Conservation (phyloP, 2,888 invertebrate species). For the Eupithecia insigniata region DNA sequence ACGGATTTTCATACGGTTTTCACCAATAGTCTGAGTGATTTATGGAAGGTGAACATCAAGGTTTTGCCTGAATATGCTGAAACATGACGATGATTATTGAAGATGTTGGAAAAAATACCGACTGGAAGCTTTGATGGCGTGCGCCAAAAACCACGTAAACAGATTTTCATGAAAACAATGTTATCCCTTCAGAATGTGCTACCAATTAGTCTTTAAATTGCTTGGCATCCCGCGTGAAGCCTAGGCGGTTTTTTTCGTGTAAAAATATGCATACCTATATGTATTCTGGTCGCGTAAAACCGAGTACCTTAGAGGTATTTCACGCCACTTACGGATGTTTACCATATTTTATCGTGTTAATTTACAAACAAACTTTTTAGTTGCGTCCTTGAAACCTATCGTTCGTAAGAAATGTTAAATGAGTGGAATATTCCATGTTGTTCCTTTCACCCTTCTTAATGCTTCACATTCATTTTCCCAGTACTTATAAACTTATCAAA, state of each 20-base stretch:
- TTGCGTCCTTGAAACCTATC: background rate
- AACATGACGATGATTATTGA: background rate
- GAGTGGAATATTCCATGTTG: background rate
- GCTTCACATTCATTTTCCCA: background rate
- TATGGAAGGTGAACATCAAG: background rate
- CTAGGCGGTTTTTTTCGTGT: background rate
- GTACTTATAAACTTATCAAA: too few relatives aligned
- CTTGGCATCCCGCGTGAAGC: background rate
- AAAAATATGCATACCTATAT: background rate
- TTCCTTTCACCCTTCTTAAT: background rate
- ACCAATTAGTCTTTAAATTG: background rate
- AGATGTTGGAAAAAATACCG: background rate
- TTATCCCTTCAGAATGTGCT: background rate
- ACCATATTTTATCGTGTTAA: background rate
- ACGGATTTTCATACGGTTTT: background rate
- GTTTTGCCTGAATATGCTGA: background rate
- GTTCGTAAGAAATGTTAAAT: background rate
- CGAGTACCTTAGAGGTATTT: background rate
- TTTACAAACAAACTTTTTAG: background rate
- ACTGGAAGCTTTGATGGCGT: background rate
- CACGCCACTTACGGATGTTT: background rate
- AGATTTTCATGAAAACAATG: background rate
- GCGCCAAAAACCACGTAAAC: background rate
- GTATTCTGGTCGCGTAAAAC: background rate
- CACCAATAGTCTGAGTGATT: background rate